Base-by-base conservation (phyloP, 2,113 vertebrate genomes). In the Mellivora capensis region DNA sequence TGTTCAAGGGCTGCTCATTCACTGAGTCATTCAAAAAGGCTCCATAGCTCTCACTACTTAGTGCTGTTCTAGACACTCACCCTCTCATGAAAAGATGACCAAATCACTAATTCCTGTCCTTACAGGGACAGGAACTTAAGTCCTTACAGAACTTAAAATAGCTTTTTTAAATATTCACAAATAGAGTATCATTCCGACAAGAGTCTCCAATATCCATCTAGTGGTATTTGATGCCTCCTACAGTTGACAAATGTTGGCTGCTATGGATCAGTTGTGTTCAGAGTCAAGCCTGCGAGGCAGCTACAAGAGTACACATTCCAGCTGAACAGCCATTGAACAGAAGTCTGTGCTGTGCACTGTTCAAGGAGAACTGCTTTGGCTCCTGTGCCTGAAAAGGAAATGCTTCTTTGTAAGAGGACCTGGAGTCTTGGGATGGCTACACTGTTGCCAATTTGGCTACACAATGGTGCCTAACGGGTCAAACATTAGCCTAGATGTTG, bases 331-430 rank as follows among this genome's bases (percentile, higher is more conserved):
- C 57, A 2, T 4, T 2, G 47, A 67, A 4, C 0, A 0, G 49
- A n/a, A 67, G 10, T 4, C 12, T 4, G 0, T 12, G 27, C 13
- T 0, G 0, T 8, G 1, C 9, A 11, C 9, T 14, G 4, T 39
- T 31, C 21, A 47, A 21, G 20, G 42, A 89, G 25, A 34, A 39
- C n/a, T 6, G 25, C 1, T 29, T 23, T 17, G 7, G 39, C 18
- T 59, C 3, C 31, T 57, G 11, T 59, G 44, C 31, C n/a, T n/a
- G n/a, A n/a, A n/a, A n/a, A n/a, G n/a, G 47, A 62, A 47, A 47
- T 7, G 3, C 13, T 39, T 54, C 34, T 9, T 29, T 37, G 20
- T 34, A 18, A n/a, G 29, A 49, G 11, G 13, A 20, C 27, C 3
- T 31, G 34, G 14, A n/a, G 42, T 71, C 64, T n/a, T 21, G 9